Conservation (phyloP, 1,140 invertebrate species). For the Drosophila nannoptera region DNA sequence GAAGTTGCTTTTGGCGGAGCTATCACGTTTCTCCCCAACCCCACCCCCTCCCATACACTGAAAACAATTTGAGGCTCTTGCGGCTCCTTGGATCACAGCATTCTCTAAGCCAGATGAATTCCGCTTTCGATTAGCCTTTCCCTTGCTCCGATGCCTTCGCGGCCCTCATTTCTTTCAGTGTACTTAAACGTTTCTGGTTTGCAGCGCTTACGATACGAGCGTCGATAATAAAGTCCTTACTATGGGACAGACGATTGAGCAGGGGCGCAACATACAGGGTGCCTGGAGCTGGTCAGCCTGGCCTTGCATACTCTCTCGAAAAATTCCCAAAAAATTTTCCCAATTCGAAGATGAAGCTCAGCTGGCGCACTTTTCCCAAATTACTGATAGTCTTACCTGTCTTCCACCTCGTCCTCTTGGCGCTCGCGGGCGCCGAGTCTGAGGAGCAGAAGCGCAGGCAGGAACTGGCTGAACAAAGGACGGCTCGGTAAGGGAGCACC, state of each 20-base stretch:
- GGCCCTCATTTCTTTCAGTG: constrained; percentile 31
- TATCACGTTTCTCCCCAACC: constrained; percentile 36
- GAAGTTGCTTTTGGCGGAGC: constrained; percentile 61
- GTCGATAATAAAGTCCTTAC: constrained; percentile 66
- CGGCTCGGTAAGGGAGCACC: constrained; percentile 23
- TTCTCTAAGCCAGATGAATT: too few species aligned
- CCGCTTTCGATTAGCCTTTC: too few species aligned
- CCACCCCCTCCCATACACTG: constrained; percentile 36
- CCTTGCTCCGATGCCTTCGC: too few species aligned
- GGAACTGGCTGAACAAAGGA: constrained; percentile 27
- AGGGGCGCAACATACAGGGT: constrained; percentile 48
- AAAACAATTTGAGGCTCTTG: not conserved
- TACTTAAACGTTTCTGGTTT: constrained; percentile 31
- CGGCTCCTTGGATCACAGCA: too few species aligned
- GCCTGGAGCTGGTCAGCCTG: constrained; percentile 2
- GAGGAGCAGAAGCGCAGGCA: constrained; percentile 26
- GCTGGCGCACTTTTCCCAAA: constrained; percentile 51
- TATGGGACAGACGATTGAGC: constrained; percentile 63
- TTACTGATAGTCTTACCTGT: constrained; percentile 46
- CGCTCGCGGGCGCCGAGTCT: constrained; percentile 33
- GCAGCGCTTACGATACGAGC: constrained; percentile 23
- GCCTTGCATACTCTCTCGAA: not conserved
- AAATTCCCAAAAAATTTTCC: too few species aligned
- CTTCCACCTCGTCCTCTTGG: constrained; percentile 31
- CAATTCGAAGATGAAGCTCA: constrained; percentile 26